phyloP scores from a whole-genome alignment of 2,888 invertebrate species.

The Pardosa pseudoannulata region DNA sequence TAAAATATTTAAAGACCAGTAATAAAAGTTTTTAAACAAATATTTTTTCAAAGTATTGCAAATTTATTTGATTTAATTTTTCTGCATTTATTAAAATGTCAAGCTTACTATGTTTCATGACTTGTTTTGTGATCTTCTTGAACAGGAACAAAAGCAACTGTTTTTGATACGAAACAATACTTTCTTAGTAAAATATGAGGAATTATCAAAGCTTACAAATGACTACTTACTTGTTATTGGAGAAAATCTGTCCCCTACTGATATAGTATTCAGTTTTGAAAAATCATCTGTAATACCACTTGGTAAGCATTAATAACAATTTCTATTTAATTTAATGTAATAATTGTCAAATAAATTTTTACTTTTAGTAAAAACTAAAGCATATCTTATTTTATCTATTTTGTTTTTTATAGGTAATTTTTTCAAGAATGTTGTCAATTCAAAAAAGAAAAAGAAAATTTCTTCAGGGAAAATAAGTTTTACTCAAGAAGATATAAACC shows the following conservation, averaged over 20 bases:
- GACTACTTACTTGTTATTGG: conserved; percentile 33
- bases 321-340: neutral
- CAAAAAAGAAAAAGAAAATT: neutral
- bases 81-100: too few relatives aligned
- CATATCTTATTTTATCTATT: neutral
- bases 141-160: conserved; percentile 16
- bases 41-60: too few relatives aligned
- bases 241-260: conserved; percentile 21
- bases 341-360: neutral
- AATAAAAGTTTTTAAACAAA: too few relatives aligned
- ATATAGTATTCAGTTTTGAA: conserved; percentile 33
- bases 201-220: conserved; percentile 14
- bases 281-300: neutral
- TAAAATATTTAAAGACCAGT: too few relatives aligned
- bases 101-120: too few relatives aligned
- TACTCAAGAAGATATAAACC: conserved; percentile 55
- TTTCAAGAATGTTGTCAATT: conserved; percentile 18
- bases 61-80: too few relatives aligned
- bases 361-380: too few relatives aligned
- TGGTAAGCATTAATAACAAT: conserved; percentile 22
- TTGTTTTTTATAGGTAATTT: conserved; percentile 20
- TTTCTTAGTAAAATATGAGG: conserved; percentile 21
- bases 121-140: too few relatives aligned
- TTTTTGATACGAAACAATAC: conserved; percentile 37
- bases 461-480: conserved; percentile 13